Evolutionary conservation across 2,113 vertebrate genomes (phyloP).

Genomic region (Spea multiplicata): DNA sequence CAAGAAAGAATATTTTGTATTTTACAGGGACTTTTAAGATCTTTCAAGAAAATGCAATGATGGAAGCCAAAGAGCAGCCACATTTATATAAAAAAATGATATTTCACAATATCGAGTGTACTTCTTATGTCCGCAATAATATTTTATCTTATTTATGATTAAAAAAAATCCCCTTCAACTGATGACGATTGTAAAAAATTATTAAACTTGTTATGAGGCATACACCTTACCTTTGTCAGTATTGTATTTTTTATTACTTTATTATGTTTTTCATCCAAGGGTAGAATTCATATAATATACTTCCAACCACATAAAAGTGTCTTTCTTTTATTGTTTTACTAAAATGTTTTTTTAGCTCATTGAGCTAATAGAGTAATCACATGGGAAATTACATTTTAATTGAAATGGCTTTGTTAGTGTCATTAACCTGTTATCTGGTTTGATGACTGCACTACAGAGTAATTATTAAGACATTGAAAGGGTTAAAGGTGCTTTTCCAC

Average conservation of each 20-base stretch:
- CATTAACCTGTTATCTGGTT: slow-evolving; percentile 25
- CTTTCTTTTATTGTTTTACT: slow-evolving; percentile 23
- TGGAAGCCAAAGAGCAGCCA: slow-evolving; percentile 51
- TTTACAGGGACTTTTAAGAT: slow-evolving; percentile 28
- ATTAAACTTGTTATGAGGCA: too few species aligned
- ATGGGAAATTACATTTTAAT: slow-evolving; percentile 42
- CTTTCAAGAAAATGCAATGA: slow-evolving; percentile 49
- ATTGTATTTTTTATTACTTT: slow-evolving; percentile 11
- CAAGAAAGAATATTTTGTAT: slow-evolving; percentile 43
- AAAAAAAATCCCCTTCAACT: too few species aligned
- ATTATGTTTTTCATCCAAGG: slow-evolving; percentile 11
- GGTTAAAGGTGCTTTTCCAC: background rate
- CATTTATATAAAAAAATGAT: background rate
- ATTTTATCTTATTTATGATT: too few species aligned
- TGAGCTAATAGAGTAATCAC: slow-evolving; percentile 22
- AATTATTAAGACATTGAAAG: background rate
- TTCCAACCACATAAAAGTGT: slow-evolving; percentile 15
- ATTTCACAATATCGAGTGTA: too few species aligned
- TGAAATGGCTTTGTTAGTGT: slow-evolving; percentile 22
- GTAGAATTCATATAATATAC: background rate
- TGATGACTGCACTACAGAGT: background rate
- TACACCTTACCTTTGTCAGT: background rate
- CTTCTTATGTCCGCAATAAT: too few species aligned
- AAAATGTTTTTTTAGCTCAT: slow-evolving; percentile 32
- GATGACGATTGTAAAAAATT: too few species aligned